Evolutionary conservation across 2,888 invertebrate genomes (phyloP), one percentile per base, ranked within the genome.

Genomic region (Thecophora atra): DNA sequence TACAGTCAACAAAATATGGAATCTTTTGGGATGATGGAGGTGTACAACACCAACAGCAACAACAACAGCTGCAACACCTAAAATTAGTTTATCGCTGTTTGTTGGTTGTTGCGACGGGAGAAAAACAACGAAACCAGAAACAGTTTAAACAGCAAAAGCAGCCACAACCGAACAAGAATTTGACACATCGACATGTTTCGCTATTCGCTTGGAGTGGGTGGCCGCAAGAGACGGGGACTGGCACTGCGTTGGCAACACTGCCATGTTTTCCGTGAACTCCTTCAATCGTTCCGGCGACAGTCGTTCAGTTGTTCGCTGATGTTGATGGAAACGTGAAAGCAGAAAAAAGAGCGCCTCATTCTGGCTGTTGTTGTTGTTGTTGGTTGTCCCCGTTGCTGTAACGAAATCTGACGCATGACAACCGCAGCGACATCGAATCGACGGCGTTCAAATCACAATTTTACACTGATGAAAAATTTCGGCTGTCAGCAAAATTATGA

Each of bases 401-500:
- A 3, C 2, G 28, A 42, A 56, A 67, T 24, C 67, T 30, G 28
- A 47, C n/a, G 7, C n/a, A 19, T 8, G 30, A 44, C 68, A 68
- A 42, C 42, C 8, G 51, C 28, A 65, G 47, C 28, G 51, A 37
- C 47, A 26, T 21, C 47, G 21, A 52, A n/a, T n/a, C 24, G 30
- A 52, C 71, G 30, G 51, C 72, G 52, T 44, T 58, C 64, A 19
- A 73, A 73, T 75, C 69, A 44, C 15, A 70, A 70, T 58, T 37
- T 60, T 70, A 44, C 52, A 69, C 21, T 63, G 67, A 72, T 70
- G 71, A 72, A 13, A 72, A 63, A 77, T 74, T 77, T 76, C 72
- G 75, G 74, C 73, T 76, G 77, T 75, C 76, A 76, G 75, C 73
- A 73, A 77, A 77, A 76, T 77, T 77, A 77, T 78, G 75, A 77